Conservation (phyloP, 2,113 vertebrate species). For the Siniperca knerii region DNA sequence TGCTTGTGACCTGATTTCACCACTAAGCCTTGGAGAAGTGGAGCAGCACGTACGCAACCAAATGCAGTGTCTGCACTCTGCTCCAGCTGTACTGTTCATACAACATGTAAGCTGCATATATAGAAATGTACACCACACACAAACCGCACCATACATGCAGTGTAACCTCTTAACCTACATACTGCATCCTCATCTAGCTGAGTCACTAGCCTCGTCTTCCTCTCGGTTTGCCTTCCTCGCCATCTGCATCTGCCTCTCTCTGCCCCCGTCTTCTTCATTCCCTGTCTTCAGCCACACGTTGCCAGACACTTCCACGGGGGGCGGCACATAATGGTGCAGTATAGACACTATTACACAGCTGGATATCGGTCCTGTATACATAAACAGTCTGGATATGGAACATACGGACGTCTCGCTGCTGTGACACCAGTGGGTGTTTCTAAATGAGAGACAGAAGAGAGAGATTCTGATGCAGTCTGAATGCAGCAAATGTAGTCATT, state of each 20-base stretch:
- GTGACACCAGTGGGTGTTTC: conserved; percentile 12
- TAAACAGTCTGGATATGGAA: conserved; percentile 46
- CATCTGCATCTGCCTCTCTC: conserved; percentile 17
- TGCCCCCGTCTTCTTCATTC: background rate
- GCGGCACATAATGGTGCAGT: conserved; percentile 13
- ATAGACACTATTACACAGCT: conserved; percentile 58
- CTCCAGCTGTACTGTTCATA: conserved; percentile 29
- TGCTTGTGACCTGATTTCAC: conserved; percentile 80
- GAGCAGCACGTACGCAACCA: conserved; percentile 58
- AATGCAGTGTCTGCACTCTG: conserved; percentile 17
- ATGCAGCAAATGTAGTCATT: conserved; percentile 41
- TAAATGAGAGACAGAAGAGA: conserved; percentile 26
- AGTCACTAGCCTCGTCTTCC: conserved; percentile 55
- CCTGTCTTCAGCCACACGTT: background rate
- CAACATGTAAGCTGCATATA: background rate
- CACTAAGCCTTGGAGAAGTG: conserved; percentile 69
- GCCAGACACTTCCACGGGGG: conserved; percentile 5
- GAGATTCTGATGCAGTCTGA: conserved; percentile 28
- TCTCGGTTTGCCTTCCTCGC: background rate
- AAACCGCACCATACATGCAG: background rate
- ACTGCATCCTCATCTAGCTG: conserved; percentile 34
- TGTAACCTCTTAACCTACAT: conserved; percentile 50
- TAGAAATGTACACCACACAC: background rate
- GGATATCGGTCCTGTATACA: conserved; percentile 38
- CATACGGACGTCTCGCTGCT: conserved; percentile 7